Conservation (phyloP, 2,797 vertebrate genomes). For the Cygnus olor region DNA sequence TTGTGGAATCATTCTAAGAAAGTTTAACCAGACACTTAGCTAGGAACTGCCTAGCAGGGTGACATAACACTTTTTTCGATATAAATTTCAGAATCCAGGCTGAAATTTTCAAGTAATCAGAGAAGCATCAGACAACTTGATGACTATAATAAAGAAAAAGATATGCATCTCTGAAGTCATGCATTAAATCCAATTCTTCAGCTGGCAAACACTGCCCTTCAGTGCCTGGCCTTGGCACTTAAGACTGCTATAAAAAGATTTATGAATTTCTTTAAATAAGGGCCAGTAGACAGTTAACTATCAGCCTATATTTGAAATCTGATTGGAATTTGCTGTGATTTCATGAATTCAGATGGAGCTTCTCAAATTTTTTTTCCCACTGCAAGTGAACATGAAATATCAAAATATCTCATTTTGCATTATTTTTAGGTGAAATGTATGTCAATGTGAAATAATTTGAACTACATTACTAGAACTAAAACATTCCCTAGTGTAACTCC, state of each 20-base stretch:
- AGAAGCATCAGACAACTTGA: background rate
- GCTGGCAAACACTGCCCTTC: background rate
- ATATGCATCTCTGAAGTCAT: background rate
- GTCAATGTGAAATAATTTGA: slow-evolving; percentile 47
- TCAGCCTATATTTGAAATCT: background rate
- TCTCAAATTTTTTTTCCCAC: slow-evolving; percentile 13
- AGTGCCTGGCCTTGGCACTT: background rate
- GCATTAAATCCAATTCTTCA: background rate
- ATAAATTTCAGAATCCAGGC: background rate
- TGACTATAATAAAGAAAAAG: background rate
- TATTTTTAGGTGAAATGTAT: slow-evolving; percentile 64
- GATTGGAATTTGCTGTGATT: slow-evolving; percentile 10
- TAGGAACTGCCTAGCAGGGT: background rate
- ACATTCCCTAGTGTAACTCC: slow-evolving; percentile 1
- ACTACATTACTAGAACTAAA: slow-evolving; percentile 39
- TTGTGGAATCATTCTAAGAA: background rate
- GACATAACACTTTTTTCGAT: background rate
- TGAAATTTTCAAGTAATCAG: background rate
- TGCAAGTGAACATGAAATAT: slow-evolving; percentile 13
- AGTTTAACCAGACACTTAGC: background rate
- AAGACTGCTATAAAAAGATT: background rate
- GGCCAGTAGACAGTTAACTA: background rate
- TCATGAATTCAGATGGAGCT: slow-evolving; percentile 27
- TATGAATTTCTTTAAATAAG: background rate
- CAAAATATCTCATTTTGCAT: slow-evolving; percentile 33